These are phyloP conservation scores for Montipora cactus DNA, from an alignment of 64 coral and sea anemone species.

Conservation along the genomic window DNA sequence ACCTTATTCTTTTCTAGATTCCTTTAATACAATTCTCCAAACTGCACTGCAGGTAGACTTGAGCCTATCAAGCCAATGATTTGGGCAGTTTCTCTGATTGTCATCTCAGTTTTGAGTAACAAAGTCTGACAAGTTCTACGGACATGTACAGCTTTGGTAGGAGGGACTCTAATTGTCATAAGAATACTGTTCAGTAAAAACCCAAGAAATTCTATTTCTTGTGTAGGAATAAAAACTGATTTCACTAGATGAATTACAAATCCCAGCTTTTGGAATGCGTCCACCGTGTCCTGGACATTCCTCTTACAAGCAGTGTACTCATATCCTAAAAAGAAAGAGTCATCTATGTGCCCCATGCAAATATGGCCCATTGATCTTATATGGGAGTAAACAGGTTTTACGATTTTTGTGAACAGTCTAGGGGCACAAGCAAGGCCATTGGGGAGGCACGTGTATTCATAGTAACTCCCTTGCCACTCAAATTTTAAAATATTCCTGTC, in stretches of 20 bases:
- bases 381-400: slow-evolving; percentile 41
- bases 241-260: slow-evolving; percentile 24
- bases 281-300: not conserved
- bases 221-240: slow-evolving; percentile 11
- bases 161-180: not conserved
- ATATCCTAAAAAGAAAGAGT: slow-evolving; percentile 39
- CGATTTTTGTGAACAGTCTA: slow-evolving; percentile 43
- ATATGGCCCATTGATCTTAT: no score
- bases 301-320: not conserved
- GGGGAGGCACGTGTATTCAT: no score
- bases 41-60: slow-evolving; percentile 24
- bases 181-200: not conserved
- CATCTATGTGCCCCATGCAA: slow-evolving; percentile 59
- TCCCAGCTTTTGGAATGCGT: not conserved
- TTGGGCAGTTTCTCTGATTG: slow-evolving; percentile 19
- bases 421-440: no score
- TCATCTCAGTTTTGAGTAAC: not conserved
- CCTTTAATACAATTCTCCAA: slow-evolving; percentile 25
- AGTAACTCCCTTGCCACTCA: slow-evolving; percentile 24
- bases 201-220: slow-evolving; percentile 32
- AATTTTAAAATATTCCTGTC: slow-evolving; percentile 26
- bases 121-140: not conserved
- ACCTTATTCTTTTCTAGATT: slow-evolving; percentile 23
- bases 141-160: slow-evolving; percentile 9
- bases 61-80: slow-evolving; percentile 2